These are phyloP conservation scores for Chloroceryle aenea DNA, from an alignment of 2,113 vertebrate genomes.

Conservation along the genomic window DNA sequence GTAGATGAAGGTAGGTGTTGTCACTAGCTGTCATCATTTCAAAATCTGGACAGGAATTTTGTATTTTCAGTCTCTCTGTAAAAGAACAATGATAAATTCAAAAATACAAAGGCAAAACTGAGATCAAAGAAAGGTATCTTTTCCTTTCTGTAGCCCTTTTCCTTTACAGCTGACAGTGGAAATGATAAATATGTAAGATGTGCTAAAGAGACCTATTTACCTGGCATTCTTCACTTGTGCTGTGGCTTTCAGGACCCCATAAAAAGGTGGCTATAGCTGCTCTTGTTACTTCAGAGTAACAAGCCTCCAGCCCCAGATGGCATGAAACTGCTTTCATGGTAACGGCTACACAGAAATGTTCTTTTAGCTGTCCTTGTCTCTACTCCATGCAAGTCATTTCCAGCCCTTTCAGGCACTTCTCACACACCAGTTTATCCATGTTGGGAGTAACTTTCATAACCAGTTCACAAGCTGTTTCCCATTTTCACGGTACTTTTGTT, in stretches of 20 bases:
- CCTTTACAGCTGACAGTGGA: neutral
- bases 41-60: neutral
- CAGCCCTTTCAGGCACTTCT: neutral
- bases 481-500: conserved; percentile 9
- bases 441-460: neutral
- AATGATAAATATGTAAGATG: neutral
- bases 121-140: neutral
- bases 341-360: neutral
- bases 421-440: neutral
- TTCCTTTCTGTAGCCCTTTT: neutral
- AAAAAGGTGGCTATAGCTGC: neutral
- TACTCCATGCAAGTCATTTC: neutral
- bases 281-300: neutral
- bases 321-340: neutral
- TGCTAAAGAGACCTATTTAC: neutral
- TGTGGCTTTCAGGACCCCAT: neutral
- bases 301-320: neutral
- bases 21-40: neutral
- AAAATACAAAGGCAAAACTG: neutral
- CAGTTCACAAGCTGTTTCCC: neutral
- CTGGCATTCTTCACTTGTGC: neutral
- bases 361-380: neutral
- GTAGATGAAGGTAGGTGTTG: neutral
- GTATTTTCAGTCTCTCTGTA: neutral
- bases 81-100: neutral